Percentiles rank a stretch among this genome's conserved stretches.
These are phyloP conservation scores for Synergus gifuensis DNA, from an alignment of 2,888 invertebrate species.

Conservation along the genomic window DNA sequence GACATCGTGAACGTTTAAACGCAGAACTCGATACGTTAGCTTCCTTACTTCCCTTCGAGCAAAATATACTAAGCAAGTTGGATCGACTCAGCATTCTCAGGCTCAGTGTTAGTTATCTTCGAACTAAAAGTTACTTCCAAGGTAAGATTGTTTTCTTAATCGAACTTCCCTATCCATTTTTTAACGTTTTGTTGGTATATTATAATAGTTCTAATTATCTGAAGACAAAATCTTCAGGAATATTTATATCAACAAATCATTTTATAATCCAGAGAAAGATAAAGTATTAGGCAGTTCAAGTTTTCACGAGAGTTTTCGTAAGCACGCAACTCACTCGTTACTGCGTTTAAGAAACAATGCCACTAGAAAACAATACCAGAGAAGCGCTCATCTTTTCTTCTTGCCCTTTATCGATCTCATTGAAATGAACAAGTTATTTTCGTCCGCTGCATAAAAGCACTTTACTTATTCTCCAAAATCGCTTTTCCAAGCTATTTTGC, in stretches of 20 bases:
- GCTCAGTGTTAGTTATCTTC: conserved; percentile 97
- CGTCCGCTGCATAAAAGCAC: background rate
- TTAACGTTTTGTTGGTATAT: background rate
- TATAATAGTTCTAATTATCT: background rate
- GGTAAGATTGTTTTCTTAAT: conserved; percentile 82
- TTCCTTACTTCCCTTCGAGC: conserved; percentile 96
- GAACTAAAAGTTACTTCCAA: conserved; percentile 99
- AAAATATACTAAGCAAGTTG: conserved; percentile 98
- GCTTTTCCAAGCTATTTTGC: too few species aligned
- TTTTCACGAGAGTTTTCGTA: conserved; percentile 50
- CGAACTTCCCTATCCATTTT: background rate
- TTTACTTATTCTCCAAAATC: background rate
- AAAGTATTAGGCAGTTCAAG: background rate
- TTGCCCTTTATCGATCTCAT: conserved; percentile 22
- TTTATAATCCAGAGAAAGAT: background rate
- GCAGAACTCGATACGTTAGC: conserved; percentile 98
- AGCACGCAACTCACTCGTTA: conserved; percentile 70
- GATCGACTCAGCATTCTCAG: conserved; percentile 98
- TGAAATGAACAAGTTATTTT: conserved; percentile 36
- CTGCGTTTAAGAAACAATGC: conserved; percentile 63
- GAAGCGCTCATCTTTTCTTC: conserved; percentile 27
- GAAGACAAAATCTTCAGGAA: background rate
- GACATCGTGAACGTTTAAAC: conserved; percentile 98
- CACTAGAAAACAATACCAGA: conserved; percentile 64
- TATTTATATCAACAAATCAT: conserved; percentile 46